Base-by-base conservation (phyloP, 2,797 vertebrate species). In the Coilia nasus region DNA sequence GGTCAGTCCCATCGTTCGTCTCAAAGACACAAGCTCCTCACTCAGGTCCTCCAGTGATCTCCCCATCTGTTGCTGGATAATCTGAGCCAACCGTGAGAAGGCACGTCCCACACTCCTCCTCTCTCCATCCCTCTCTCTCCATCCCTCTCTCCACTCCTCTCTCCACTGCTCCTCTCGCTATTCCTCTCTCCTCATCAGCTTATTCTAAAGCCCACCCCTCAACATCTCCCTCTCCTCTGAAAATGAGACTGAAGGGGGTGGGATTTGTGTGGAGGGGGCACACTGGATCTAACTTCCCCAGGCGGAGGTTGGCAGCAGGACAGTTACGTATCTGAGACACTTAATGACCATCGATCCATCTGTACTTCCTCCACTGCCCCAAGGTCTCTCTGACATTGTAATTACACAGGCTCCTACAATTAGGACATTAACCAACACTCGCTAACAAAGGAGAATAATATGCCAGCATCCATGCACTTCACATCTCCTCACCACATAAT, bases 341-440 rank as follows among this genome's bases (percentile, higher is more conserved):
- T 88, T 89, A 87, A 57, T 82, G 57, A 81, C 86, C 86, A 89
- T 88, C 46, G 41, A 87, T 88, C 56, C 81, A 86, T 88, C 85
- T 88, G 64, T 85, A 85, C 84, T 84, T 78, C 47, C n/a, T 23
- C 57, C 59, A 46, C 21, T 64, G 81, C 84, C 31, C 67, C 67
- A 31, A 81, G 64, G 75, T 85, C 81, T 83, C 67, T 81, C 41
- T 82, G 87, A 87, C 25, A 83, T 85, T 75, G 82, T 86, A 87
- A 88, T 88, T 85, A 87, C 86, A 86, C 46, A 28, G 67, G 64
- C 83, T 81, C 2, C 0, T 46, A 85, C 82, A 88, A 88, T 88
- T 78, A 88, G 44, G 35, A 35, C 78, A 62, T 85, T 87, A 84
- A 10, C 46, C 41, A 6, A 44, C 82, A 71, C 64, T 71, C 1